Conservation (phyloP, 2,113 vertebrate species). For the Chrysochloris asiatica region DNA sequence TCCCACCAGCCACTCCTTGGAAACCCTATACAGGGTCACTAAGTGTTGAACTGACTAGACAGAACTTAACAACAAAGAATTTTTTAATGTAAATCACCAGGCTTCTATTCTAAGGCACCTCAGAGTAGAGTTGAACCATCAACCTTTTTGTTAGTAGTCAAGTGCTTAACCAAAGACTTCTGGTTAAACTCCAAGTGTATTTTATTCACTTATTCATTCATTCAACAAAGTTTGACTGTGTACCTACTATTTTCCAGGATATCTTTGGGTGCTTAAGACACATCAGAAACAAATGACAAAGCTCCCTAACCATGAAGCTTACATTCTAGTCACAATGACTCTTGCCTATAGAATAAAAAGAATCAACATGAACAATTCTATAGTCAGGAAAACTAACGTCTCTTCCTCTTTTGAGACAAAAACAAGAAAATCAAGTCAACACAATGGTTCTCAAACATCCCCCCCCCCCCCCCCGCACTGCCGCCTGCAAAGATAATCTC, state of each 20-base stretch:
- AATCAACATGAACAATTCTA: background rate
- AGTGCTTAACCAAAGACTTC: background rate
- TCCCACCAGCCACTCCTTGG: no score
- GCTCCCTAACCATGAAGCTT: background rate
- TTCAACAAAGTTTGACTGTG: background rate
- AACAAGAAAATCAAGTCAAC: background rate
- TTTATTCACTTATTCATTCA: background rate
- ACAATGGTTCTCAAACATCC: background rate
- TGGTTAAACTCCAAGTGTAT: no score
- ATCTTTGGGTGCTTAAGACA: background rate
- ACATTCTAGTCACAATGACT: background rate
- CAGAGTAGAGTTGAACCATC: background rate
- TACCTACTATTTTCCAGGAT: background rate
- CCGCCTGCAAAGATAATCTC: background rate
- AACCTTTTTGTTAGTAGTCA: background rate
- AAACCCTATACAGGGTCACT: no score
- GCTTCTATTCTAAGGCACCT: background rate
- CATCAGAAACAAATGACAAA: constrained; percentile 18
- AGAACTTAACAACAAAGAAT: no score
- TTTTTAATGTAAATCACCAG: background rate
- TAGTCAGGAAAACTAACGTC: background rate
- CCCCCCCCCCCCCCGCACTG: no score
- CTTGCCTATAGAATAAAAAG: background rate
- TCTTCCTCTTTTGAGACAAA: background rate
- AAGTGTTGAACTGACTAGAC: no score